These are phyloP conservation scores for Danionella cerebrum DNA, from an alignment of 2,113 vertebrate species.

Conservation along the genomic window DNA sequence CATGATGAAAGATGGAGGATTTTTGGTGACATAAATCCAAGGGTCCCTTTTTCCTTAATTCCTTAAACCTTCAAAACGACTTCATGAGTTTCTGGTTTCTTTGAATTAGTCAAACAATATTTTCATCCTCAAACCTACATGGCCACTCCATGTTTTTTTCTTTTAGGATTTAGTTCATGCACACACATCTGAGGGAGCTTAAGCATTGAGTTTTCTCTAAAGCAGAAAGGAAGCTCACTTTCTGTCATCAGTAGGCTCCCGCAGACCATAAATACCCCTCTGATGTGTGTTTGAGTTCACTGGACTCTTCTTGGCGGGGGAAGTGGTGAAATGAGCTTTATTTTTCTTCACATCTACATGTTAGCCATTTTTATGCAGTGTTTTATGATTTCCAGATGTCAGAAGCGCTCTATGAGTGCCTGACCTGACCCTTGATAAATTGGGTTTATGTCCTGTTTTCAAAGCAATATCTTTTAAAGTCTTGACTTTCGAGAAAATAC, in stretches of 20 bases:
- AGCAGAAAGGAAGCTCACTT: neutral
- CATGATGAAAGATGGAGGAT: no score
- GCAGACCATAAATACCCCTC: neutral
- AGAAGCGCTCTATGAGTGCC: neutral
- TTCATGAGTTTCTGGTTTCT: no score
- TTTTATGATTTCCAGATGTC: constrained; percentile 28
- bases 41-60: no score
- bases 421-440: neutral
- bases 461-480: neutral
- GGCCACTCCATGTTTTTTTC: neutral
- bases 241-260: neutral
- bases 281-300: constrained; percentile 1
- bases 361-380: neutral
- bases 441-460: constrained; percentile 1
- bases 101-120: no score
- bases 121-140: neutral
- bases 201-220: neutral
- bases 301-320: neutral
- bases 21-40: no score
- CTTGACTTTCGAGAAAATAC: no score
- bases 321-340: neutral
- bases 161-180: neutral
- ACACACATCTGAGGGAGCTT: neutral
- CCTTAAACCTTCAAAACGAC: no score
- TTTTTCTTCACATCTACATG: constrained; percentile 8